Evolutionary conservation across 2,113 vertebrate species (phyloP).

Genomic region (Paratilapia polleni): DNA sequence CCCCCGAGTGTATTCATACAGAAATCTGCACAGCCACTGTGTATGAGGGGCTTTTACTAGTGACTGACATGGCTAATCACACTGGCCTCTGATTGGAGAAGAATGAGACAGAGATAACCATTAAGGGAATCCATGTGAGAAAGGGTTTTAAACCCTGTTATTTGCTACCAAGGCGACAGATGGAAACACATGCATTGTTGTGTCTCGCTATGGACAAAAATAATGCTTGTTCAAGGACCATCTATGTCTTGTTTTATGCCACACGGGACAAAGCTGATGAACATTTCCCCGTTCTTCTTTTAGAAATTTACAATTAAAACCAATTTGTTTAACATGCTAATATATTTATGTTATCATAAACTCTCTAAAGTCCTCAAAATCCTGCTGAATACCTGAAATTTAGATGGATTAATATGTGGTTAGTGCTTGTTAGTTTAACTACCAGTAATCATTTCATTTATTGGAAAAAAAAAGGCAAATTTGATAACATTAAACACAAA

Average conservation of each 20-base stretch:
- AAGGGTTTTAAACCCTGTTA: slow-evolving; percentile 74
- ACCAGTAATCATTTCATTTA: neutral
- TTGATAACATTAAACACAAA: neutral
- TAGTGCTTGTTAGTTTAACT: no score
- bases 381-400: no score
- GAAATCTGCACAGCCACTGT: slow-evolving; percentile 11
- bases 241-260: neutral
- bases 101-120: slow-evolving; percentile 69
- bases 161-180: slow-evolving; percentile 83
- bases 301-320: no score
- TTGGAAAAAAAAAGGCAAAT: neutral
- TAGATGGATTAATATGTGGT: no score
- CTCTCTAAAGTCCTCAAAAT: no score
- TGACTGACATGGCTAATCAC: slow-evolving; percentile 76
- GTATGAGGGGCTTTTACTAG: slow-evolving; percentile 46
- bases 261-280: neutral
- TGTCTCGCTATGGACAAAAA: slow-evolving; percentile 36
- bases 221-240: slow-evolving; percentile 36
- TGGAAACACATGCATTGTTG: slow-evolving; percentile 63
- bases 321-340: neutral
- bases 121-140: slow-evolving; percentile 75
- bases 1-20: slow-evolving; percentile 50
- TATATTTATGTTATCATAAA: neutral
- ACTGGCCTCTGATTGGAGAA: slow-evolving; percentile 73
- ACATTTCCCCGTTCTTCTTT: slow-evolving; percentile 1